Evolutionary conservation across 2,888 invertebrate genomes (phyloP), one percentile per base, ranked within the genome.

Genomic region (Abrostola tripartita): DNA sequence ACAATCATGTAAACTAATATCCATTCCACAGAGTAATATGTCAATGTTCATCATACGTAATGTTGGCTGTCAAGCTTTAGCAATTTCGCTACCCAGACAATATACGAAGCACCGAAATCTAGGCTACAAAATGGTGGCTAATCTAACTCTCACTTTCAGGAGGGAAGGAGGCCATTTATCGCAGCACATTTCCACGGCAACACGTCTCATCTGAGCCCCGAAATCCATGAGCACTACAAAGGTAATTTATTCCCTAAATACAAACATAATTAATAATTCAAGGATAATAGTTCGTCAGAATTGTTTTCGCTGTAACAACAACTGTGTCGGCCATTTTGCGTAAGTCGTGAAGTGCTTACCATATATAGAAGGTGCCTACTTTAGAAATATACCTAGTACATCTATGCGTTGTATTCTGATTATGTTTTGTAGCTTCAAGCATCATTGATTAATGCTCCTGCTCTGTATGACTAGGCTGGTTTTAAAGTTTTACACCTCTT

Each of bases 181-280:
- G 95, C 95, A 0, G 95, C 95, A 2, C 96, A 96, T 81, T 96
- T 95, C 87, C 95, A 95, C 68, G 96, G 96, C 5, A 96, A 96
- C 86, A 96, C 96, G 5, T 95, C 96, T 0, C 95, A 95, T 74
- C 95, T 96, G 65, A 94, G 87, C 68, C 78, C 95, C 0, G 95
- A 95, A 47, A 88, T 90, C 70, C 96, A 96, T 79, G 92, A 94
- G 41, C 94, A 96, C 81, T 96, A 94, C 81, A 95, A 95, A 87
- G 96, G 96, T 95, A 88, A 81, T 70, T 53, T n/a, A 10, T 40
- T 53, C 7, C 6, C 6, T 10, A 7, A 9, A 24, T 1, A 24
- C 24, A 24, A 24, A 24, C 24, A 24, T 24, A 24, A 24, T 8
- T 47, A 24, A 47, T 7, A 14, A 44, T 44, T 14, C 12, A 4